A percentile compares a stretch with the other conserved stretches of the same genome.
Conservation (phyloP, 2,888 invertebrate genomes). For the Brenthis hecate region DNA sequence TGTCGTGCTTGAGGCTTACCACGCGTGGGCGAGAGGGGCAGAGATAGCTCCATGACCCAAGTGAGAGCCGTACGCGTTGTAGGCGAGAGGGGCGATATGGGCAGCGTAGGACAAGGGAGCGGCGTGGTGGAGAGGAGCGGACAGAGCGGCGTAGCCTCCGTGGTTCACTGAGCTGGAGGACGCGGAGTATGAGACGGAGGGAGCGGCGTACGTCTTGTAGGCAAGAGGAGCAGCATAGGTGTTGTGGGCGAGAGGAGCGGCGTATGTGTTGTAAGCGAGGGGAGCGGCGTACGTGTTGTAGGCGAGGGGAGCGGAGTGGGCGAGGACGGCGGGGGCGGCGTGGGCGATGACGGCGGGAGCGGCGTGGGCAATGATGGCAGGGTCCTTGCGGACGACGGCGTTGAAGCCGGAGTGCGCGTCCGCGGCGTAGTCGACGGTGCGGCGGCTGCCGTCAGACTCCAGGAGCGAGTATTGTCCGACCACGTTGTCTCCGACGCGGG, state of each 20-base stretch:
- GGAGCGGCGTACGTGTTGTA: conserved; percentile 37
- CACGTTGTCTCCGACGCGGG: conserved; percentile 73
- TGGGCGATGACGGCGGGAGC: conserved; percentile 51
- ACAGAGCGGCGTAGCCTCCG: conserved; percentile 36
- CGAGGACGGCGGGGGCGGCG: conserved; percentile 46
- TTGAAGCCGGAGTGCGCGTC: conserved; percentile 77
- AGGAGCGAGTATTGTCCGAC: conserved; percentile 76
- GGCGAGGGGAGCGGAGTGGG: conserved; percentile 31
- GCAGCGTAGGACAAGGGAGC: conserved; percentile 38
- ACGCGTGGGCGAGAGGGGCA: conserved; percentile 42
- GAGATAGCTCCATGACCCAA: conserved; percentile 42
- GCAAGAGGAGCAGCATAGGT: conserved; percentile 31
- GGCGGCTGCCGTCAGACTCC: conserved; percentile 77
- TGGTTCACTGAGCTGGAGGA: conserved; percentile 49
- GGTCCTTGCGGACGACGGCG: conserved; percentile 78
- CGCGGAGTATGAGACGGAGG: conserved; percentile 45
- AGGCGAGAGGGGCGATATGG: conserved; percentile 43
- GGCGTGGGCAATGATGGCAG: conserved; percentile 49
- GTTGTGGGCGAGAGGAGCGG: conserved; percentile 41
- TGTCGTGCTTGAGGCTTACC: neutral
- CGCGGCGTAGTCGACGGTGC: conserved; percentile 80
- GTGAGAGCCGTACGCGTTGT: conserved; percentile 38
- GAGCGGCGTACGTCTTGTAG: conserved; percentile 15
- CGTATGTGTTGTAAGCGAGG: conserved; percentile 39
- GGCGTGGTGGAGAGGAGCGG: conserved; percentile 24